Base-by-base conservation (phyloP, 2,797 vertebrate species). In the Crocidura indochinensis region DNA sequence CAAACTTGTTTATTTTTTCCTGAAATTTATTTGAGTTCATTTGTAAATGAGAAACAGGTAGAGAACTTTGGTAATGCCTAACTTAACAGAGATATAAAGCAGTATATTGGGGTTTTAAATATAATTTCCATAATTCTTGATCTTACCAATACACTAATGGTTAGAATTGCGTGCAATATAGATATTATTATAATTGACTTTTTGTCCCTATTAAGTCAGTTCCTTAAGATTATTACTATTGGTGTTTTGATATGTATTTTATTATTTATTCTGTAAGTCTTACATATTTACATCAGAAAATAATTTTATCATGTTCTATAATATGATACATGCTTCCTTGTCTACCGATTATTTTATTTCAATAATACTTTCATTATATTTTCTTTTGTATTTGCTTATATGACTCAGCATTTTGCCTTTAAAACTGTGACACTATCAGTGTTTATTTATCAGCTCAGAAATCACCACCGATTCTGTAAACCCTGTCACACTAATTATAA, bases 361-460 rank as follows among this genome's bases (percentile, higher is more conserved):
- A 82, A 22, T 93, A 6, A 53, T 90, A 7, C 17, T 88, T 88
- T 94, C 67, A 4, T 86, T 94, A 83, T 19, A 46, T 90, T 90
- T 77, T 92, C 0, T 10, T 94, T 85, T 88, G 20, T 64, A 26
- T 64, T 64, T 64, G 92, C 80, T 88, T 47, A 78, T 91, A 29
- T 71, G 47, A 56, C 46, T 95, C 1, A 10, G 81, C 19, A 76
- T 56, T 14, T 0, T 88, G 71, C 90, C 44, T 82, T 96, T 94
- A 78, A 96, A 91, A 83, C 78, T 24, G 7, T 83, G 60, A 65
- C 15, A 76, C 68, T 49, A 90, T n/a, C 73, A 92, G 1, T 81
- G 15, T 83, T 92, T 91, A 84, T 74, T 71, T 90, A 74, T 93
- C 69, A 85, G 73, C 65, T 84, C 22, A 72, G 68, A 92, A 96